Evolutionary conservation across 2,888 invertebrate species (phyloP), one percentile per base, ranked within the genome.

Genomic region (Netelia fuscicornis): DNA sequence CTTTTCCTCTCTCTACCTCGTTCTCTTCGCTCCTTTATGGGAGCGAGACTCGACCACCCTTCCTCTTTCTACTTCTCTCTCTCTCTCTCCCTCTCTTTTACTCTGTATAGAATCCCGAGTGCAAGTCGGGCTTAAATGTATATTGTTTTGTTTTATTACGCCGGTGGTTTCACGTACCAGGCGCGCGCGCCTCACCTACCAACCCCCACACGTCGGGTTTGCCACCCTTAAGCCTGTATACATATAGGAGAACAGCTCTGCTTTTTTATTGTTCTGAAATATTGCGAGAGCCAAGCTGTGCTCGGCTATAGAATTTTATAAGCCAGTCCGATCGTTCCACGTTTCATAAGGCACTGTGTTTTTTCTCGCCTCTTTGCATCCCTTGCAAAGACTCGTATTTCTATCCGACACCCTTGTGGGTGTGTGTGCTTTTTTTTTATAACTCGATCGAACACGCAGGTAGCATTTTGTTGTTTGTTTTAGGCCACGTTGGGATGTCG

Each of bases 131-230:
- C 71, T 88, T 89, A 89, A 90, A 90, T 89, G 89, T 89, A 87
- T 90, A 90, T 89, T 91, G 90, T 90, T 91, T 91, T 91, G 90
- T 92, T 91, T 92, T 92, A 91, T 92, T 91, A 89, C 89, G 76
- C 85, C 86, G 67, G 90, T 85, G 87, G 87, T 86, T 85, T 81
- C 72, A 87, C 87, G 90, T 91, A 88, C 91, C 91, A 90, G 91
- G 89, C 85, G 90, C 89, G 89, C 86, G 81, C 81, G 68, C 86
- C 65, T 56, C 60, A 70, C 23, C 17, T 52, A 56, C 56, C 72
- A 30, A 65, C 60, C 44, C 54, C 10, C 42, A 77, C 56, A 74
- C 64, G n/a, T 44, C 76, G 44, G 64, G 42, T 58, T 37, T 52
- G 37, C 65, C 2, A n/a, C 60, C 25, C 25, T n/a, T 11, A 20